A percentile compares a stretch with the other conserved stretches of the same genome.
Conservation (phyloP, 1,140 invertebrate genomes). For the Drosophila baimaii region DNA sequence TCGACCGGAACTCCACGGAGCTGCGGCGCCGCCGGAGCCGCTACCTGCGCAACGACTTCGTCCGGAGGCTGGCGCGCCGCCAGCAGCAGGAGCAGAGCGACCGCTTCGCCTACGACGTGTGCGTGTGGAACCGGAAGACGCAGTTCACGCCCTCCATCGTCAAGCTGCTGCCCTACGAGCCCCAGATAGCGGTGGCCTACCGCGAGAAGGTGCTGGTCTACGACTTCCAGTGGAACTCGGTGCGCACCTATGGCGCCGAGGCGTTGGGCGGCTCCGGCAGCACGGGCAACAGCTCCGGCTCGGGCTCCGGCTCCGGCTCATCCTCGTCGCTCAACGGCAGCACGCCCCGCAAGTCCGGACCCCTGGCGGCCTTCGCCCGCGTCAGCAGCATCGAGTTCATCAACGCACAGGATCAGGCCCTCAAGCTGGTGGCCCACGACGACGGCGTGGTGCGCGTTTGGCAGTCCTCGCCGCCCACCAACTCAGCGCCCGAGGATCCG, state of each 20-base stretch:
- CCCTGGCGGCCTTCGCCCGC: slow-evolving; percentile 83
- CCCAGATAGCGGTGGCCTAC: slow-evolving; percentile 93
- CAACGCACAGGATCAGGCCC: slow-evolving; percentile 93
- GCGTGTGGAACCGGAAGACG: slow-evolving; percentile 93
- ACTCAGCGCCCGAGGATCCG: slow-evolving; percentile 4
- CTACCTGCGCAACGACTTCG: slow-evolving; percentile 87
- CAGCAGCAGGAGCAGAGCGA: slow-evolving; percentile 87
- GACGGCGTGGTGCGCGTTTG: slow-evolving; percentile 86
- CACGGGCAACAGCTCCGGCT: not conserved
- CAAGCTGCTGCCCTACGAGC: slow-evolving; percentile 95
- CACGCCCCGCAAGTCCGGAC: slow-evolving; percentile 33
- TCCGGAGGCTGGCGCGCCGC: slow-evolving; percentile 87
- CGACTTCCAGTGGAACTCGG: slow-evolving; percentile 71
- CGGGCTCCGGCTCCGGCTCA: slow-evolving; percentile 28
- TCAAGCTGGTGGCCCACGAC: slow-evolving; percentile 84
- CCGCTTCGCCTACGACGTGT: slow-evolving; percentile 87
- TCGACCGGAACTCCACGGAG: slow-evolving; percentile 71
- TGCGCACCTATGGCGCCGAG: slow-evolving; percentile 58
- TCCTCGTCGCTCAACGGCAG: slow-evolving; percentile 43
- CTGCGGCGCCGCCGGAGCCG: slow-evolving; percentile 53
- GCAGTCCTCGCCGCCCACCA: slow-evolving; percentile 49
- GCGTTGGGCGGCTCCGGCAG: slow-evolving; percentile 5
- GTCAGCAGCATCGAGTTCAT: slow-evolving; percentile 94
- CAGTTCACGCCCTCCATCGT: slow-evolving; percentile 90
- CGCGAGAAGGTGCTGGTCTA: slow-evolving; percentile 89